Evolutionary conservation across 2,888 invertebrate genomes (phyloP).

Genomic region (Xanthia togata): DNA sequence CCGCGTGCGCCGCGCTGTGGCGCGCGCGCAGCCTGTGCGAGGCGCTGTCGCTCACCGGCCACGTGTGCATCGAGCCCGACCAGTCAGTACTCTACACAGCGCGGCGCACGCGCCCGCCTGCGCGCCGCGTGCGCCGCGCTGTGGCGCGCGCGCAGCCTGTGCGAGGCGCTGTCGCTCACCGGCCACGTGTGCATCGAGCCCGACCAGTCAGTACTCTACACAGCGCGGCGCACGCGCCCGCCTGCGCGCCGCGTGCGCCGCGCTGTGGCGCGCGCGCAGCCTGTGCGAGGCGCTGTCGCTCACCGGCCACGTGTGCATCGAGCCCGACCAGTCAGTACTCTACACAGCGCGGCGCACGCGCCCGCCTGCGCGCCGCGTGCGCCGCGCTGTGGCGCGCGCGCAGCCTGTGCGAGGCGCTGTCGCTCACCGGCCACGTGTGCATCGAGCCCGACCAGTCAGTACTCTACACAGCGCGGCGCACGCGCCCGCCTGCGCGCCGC

Average conservation of each 20-base stretch:
- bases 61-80: conserved; percentile 95
- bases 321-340: conserved; percentile 92
- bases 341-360: conserved; percentile 91
- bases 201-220: conserved; percentile 88
- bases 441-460: conserved; percentile 93
- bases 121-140: conserved; percentile 94
- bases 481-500: conserved; percentile 93
- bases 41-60: conserved; percentile 95
- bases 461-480: conserved; percentile 89
- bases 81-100: conserved; percentile 86
- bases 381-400: conserved; percentile 95
- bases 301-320: conserved; percentile 95
- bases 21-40: conserved; percentile 97
- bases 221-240: conserved; percentile 93
- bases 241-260: conserved; percentile 94
- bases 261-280: conserved; percentile 95
- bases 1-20: conserved; percentile 95
- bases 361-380: conserved; percentile 94
- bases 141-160: conserved; percentile 97
- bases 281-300: conserved; percentile 97
- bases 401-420: conserved; percentile 96
- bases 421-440: conserved; percentile 96
- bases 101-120: conserved; percentile 93
- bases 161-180: conserved; percentile 96
- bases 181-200: conserved; percentile 95